Conservation (phyloP, 2,113 vertebrate genomes). For the Condylura cristata region DNA sequence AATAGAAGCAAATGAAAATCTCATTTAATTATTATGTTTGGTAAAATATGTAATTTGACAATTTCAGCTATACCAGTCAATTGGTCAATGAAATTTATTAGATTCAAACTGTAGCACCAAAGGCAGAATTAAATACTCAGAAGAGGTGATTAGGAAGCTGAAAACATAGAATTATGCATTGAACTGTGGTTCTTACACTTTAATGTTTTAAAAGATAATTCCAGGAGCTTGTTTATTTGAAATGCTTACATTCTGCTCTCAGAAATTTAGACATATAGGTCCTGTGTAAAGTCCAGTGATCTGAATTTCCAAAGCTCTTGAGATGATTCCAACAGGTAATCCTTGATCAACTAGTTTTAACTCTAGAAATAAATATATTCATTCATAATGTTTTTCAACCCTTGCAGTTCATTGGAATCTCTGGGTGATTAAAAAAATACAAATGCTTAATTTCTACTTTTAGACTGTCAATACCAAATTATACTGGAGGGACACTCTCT, state of each 20-base stretch:
- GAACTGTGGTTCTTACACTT: not conserved
- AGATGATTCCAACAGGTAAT: not conserved
- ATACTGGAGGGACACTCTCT: not conserved
- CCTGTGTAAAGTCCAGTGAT: not conserved
- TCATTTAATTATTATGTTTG: conserved; percentile 22
- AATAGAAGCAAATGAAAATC: conserved; percentile 24
- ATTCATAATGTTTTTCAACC: not conserved
- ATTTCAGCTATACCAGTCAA: not conserved
- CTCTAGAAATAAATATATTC: not conserved
- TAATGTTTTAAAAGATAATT: not conserved
- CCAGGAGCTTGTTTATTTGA: not conserved
- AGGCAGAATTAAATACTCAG: not conserved
- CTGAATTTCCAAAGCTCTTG: not conserved
- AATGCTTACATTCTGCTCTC: not conserved
- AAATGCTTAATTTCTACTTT: not conserved
- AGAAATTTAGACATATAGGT: not conserved
- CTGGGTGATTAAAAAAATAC: not conserved
- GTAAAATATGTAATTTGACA: not conserved
- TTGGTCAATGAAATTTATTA: not conserved
- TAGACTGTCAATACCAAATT: not conserved
- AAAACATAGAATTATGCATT: not conserved
- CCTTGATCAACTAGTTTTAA: not conserved
- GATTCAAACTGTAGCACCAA: conserved; percentile 7
- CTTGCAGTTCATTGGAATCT: not conserved
- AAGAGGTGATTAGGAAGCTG: not conserved